Conservation (phyloP, 2,113 vertebrate genomes). For the Prinia subflava region DNA sequence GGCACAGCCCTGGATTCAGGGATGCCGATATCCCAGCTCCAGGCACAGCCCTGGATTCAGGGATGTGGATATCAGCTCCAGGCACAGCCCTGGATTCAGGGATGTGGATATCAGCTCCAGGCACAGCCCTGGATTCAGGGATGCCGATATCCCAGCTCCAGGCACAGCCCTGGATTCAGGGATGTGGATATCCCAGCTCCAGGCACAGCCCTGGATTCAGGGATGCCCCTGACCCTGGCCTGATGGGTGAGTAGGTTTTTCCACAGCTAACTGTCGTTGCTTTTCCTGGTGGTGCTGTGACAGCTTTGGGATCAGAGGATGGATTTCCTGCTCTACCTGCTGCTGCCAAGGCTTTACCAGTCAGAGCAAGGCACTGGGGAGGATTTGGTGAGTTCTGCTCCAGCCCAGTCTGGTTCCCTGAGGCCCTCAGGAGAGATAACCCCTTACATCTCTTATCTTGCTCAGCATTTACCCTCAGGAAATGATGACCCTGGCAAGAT, state of each 20-base stretch:
- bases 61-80: too few relatives aligned
- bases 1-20: neutral
- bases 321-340: neutral
- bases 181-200: accelerated
- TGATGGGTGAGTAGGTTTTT: neutral
- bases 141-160: accelerated
- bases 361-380: neutral
- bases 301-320: neutral
- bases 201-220: neutral
- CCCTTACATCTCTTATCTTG: neutral
- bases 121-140: neutral
- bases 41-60: neutral
- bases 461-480: neutral
- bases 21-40: accelerated
- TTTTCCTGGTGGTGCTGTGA: neutral
- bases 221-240: accelerated
- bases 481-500: neutral
- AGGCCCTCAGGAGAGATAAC: neutral
- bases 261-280: neutral
- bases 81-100: neutral
- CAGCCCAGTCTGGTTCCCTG: neutral
- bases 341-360: neutral
- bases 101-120: accelerated
- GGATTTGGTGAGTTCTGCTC: neutral
- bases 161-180: neutral